phyloP scores from a whole-genome alignment of 2,113 vertebrate species.

The Hemibagrus wyckioides region DNA sequence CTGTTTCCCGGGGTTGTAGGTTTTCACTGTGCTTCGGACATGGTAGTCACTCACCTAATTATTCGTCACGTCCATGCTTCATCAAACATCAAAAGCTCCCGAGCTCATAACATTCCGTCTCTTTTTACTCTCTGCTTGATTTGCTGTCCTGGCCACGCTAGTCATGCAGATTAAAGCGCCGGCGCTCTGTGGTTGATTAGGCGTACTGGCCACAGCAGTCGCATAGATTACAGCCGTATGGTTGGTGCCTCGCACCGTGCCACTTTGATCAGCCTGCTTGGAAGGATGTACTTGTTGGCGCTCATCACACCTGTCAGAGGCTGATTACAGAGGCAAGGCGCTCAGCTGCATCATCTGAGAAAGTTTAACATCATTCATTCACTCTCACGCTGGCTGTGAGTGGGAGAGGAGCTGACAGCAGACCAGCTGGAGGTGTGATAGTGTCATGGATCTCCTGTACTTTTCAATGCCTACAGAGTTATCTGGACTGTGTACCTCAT shows the following conservation, averaged over 20 bases:
- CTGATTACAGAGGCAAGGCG: constrained; percentile 47
- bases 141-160: constrained; percentile 48
- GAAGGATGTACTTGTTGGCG: constrained; percentile 45
- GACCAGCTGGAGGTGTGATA: constrained; percentile 39
- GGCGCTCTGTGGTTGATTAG: constrained; percentile 54
- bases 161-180: constrained; percentile 53
- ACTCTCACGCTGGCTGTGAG: constrained; percentile 16
- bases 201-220: constrained; percentile 50
- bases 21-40: constrained; percentile 4
- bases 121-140: constrained; percentile 50
- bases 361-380: constrained; percentile 28
- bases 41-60: constrained; percentile 41
- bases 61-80: constrained; percentile 37
- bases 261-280: constrained; percentile 52
- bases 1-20: background rate
- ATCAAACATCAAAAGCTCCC: constrained; percentile 51
- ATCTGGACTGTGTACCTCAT: constrained; percentile 7
- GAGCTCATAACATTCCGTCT: constrained; percentile 27
- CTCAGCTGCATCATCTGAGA: constrained; percentile 41
- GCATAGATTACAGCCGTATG: constrained; percentile 46
- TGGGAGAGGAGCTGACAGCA: constrained; percentile 42
- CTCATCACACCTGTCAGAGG: constrained; percentile 54
- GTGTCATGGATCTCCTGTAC: constrained; percentile 31
- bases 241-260: constrained; percentile 40
- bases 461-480: constrained; percentile 13